These are phyloP conservation scores for Drosophila neonasuta DNA, from an alignment of 2,888 invertebrate species.

Conservation along the genomic window DNA sequence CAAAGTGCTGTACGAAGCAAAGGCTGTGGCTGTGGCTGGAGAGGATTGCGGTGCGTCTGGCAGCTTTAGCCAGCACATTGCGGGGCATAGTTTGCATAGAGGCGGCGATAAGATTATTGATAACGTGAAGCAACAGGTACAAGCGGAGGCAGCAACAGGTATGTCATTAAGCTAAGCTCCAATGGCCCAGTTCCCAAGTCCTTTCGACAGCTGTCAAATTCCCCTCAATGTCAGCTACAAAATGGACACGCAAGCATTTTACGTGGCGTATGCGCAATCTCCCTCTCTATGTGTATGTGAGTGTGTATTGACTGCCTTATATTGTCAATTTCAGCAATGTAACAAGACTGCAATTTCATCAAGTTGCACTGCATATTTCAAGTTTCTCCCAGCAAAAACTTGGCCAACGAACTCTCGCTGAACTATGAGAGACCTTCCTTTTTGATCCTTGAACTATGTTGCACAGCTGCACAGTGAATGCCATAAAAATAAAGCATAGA, in stretches of 20 bases:
- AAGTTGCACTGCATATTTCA: conserved; percentile 29
- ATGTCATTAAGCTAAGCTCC: conserved; percentile 33
- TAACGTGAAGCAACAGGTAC: conserved; percentile 80
- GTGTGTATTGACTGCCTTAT: conserved; percentile 7
- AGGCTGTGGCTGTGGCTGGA: conserved; percentile 17
- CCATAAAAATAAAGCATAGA: background rate
- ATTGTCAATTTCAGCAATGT: conserved; percentile 13
- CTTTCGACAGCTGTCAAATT: background rate
- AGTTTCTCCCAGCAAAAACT: conserved; percentile 14
- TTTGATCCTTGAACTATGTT: conserved; percentile 13
- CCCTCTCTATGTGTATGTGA: background rate
- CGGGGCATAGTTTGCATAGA: conserved; percentile 71
- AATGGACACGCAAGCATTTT: conserved; percentile 10
- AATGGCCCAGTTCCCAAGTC: conserved; percentile 1
- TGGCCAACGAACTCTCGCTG: background rate
- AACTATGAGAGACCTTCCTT: conserved; percentile 9
- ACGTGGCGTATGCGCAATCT: conserved; percentile 31
- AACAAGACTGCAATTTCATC: conserved; percentile 19
- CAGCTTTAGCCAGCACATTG: conserved; percentile 70
- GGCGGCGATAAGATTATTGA: conserved; percentile 77
- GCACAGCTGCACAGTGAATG: background rate
- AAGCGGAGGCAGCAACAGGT: conserved; percentile 82
- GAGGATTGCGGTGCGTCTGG: conserved; percentile 29
- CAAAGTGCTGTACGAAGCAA: conserved; percentile 69
- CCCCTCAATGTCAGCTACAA: conserved; percentile 1